These are phyloP conservation scores for Phengaris arion DNA, from an alignment of 2,888 invertebrate genomes.

Conservation along the genomic window DNA sequence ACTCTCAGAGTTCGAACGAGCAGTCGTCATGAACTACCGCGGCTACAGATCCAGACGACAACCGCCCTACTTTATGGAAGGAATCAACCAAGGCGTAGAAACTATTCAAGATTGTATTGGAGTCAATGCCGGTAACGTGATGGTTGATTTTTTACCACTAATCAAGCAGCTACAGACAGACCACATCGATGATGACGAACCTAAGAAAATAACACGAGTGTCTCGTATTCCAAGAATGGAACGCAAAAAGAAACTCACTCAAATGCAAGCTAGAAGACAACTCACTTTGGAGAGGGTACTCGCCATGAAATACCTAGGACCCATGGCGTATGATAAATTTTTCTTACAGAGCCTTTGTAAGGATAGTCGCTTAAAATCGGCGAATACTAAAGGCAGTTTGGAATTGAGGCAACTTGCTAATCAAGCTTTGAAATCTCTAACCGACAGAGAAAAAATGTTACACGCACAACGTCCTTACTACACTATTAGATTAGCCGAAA, in stretches of 20 bases:
- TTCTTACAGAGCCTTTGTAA: slow-evolving; percentile 60
- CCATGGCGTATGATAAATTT: slow-evolving; percentile 74
- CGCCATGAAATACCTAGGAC: slow-evolving; percentile 73
- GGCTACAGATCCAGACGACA: slow-evolving; percentile 58
- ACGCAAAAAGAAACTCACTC: slow-evolving; percentile 59
- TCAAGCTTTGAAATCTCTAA: slow-evolving; percentile 61
- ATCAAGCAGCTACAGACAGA: slow-evolving; percentile 61
- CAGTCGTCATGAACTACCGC: slow-evolving; percentile 69
- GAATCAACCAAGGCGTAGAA: slow-evolving; percentile 70
- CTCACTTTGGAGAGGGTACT: slow-evolving; percentile 64
- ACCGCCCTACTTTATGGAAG: slow-evolving; percentile 70
- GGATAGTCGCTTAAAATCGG: slow-evolving; percentile 61
- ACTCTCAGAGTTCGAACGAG: slow-evolving; percentile 70
- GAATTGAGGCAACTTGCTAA: slow-evolving; percentile 52
- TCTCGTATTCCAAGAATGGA: slow-evolving; percentile 63
- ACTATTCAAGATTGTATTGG: slow-evolving; percentile 74
- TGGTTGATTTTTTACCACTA: slow-evolving; percentile 67
- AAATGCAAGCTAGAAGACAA: slow-evolving; percentile 66
- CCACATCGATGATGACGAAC: slow-evolving; percentile 49
- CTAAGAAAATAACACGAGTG: slow-evolving; percentile 51
- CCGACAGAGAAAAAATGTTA: slow-evolving; percentile 68
- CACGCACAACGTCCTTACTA: slow-evolving; percentile 70
- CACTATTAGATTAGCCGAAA: slow-evolving; percentile 65
- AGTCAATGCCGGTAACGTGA: slow-evolving; percentile 64
- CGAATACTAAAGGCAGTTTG: slow-evolving; percentile 59